phyloP scores from a whole-genome alignment of 2,797 vertebrate species.

The Lepus townsendii region DNA sequence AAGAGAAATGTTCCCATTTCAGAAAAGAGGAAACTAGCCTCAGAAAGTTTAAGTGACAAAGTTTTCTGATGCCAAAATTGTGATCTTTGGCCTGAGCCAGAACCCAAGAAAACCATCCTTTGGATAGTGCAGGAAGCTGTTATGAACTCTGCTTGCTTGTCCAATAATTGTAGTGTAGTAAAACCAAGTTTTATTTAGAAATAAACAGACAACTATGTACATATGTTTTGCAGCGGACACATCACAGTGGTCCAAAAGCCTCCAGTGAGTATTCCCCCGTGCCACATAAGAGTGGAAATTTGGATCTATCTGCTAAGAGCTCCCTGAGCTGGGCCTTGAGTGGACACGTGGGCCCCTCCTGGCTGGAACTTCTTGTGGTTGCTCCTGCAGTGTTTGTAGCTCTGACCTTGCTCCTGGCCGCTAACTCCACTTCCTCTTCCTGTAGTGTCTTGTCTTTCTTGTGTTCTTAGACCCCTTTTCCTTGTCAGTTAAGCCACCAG shows the following conservation, averaged over 20 bases:
- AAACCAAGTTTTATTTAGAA: conserved; percentile 75
- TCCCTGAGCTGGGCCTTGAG: too few species aligned
- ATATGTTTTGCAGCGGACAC: conserved; percentile 64
- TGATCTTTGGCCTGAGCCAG: conserved; percentile 35
- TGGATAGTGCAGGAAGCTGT: neutral
- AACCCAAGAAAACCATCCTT: conserved; percentile 21
- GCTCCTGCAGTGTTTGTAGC: neutral
- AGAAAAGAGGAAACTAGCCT: conserved; percentile 42
- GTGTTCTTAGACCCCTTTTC: neutral
- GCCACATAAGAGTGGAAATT: neutral
- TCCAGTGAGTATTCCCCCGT: neutral
- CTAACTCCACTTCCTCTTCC: conserved; percentile 42
- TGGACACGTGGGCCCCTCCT: neutral
- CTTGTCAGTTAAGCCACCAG: neutral
- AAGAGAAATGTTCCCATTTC: conserved; percentile 34
- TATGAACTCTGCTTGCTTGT: conserved; percentile 50
- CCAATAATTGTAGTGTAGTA: conserved; percentile 63
- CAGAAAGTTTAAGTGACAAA: neutral
- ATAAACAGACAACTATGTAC: conserved; percentile 61
- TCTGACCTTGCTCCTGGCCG: neutral
- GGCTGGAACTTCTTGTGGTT: conserved; percentile 18
- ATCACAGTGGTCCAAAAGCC: conserved; percentile 37
- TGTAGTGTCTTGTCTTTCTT: neutral
- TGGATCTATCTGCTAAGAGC: neutral
- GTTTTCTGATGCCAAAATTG: conserved; percentile 16